Evolutionary conservation across 2,113 vertebrate genomes (phyloP).

Genomic region (Oreochromis niloticus): DNA sequence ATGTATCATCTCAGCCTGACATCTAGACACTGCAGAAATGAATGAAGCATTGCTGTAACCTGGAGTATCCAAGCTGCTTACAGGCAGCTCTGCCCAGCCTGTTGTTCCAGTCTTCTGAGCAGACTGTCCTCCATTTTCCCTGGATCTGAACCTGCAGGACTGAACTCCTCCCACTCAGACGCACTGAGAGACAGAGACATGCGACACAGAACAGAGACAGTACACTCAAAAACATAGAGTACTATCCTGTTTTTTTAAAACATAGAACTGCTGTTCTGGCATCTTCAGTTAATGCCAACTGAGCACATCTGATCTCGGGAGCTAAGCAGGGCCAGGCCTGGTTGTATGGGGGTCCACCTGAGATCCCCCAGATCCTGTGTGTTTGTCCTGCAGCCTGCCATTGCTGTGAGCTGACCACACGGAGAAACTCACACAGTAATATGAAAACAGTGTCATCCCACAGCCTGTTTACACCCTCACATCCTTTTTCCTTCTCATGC

Average conservation of each 20-base stretch:
- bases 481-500: background rate
- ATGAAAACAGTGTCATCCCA: background rate
- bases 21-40: background rate
- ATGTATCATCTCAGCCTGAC: background rate
- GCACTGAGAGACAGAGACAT: constrained; percentile 50
- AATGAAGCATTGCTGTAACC: constrained; percentile 24
- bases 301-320: background rate
- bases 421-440: background rate
- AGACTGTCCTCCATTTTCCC: constrained; percentile 72
- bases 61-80: constrained; percentile 74
- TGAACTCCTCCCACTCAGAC: constrained; percentile 69
- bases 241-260: background rate
- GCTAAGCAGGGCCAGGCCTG: background rate
- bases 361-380: background rate
- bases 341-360: background rate
- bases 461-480: background rate
- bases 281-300: background rate
- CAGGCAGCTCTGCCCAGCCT: constrained; percentile 63
- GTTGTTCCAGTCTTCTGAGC: constrained; percentile 70
- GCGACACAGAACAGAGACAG: background rate
- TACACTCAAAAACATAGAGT: background rate
- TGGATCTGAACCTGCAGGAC: constrained; percentile 70
- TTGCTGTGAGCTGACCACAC: background rate
- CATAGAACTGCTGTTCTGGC: background rate
- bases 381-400: background rate